Evolutionary conservation across 2,888 invertebrate species (phyloP).

Genomic region (Muscina levida): DNA sequence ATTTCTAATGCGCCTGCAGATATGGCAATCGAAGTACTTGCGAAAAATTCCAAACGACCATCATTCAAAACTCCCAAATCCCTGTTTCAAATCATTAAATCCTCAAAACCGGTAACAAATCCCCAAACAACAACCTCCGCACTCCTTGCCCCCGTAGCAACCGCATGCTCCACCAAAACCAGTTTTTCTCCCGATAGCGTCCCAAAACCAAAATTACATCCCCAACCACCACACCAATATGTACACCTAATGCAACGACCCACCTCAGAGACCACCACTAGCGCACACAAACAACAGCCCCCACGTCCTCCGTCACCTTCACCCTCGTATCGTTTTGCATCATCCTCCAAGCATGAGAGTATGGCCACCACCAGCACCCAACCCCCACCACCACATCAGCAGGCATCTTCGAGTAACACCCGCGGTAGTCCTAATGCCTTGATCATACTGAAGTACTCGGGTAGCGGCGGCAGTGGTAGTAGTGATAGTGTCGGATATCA

Average conservation of each 20-base stretch:
- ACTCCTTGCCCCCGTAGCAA: background rate
- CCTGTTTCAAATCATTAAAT: conserved; percentile 69
- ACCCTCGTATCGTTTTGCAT: conserved; percentile 68
- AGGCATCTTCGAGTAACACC: conserved; percentile 47
- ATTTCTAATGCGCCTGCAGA: conserved; percentile 79
- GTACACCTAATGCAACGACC: conserved; percentile 59
- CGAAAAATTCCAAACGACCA: conserved; percentile 53
- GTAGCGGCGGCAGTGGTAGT: conserved; percentile 66
- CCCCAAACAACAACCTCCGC: conserved; percentile 42
- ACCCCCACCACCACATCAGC: conserved; percentile 55
- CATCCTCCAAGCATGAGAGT: conserved; percentile 70
- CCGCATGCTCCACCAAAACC: conserved; percentile 45
- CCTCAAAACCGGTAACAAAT: conserved; percentile 64
- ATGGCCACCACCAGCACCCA: conserved; percentile 57
- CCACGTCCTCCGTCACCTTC: conserved; percentile 68
- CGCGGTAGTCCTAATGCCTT: conserved; percentile 65
- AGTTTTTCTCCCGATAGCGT: conserved; percentile 36
- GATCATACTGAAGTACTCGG: conserved; percentile 65
- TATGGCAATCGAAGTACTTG: conserved; percentile 28
- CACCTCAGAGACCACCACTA: conserved; percentile 46
- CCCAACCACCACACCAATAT: conserved; percentile 57
- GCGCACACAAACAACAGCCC: conserved; percentile 59
- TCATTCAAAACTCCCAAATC: conserved; percentile 65
- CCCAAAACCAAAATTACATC: conserved; percentile 53
- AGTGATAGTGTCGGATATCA: conserved; percentile 69